Evolutionary conservation across 35 echinoderm and acorn worm genomes (phyloP), one percentile per base, ranked within the genome.

Genomic region (Antedon bifida): DNA sequence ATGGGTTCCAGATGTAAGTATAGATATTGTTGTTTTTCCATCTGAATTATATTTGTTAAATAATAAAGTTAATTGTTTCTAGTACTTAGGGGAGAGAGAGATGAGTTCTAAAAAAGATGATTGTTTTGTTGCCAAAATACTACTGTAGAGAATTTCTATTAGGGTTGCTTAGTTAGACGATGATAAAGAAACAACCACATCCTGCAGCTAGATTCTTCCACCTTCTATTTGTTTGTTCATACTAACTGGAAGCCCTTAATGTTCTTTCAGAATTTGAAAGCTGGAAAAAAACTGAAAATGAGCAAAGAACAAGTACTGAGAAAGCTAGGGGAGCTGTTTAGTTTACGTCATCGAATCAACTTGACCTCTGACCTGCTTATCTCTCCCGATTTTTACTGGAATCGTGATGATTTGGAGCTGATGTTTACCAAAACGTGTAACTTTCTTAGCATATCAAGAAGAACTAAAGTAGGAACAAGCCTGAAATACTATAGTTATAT

Each of bases 381-480:
- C 80, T 84, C 91, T 11, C 91, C 95, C 3, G 95, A 99, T 86
- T 99, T 99, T 82, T 99, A 99, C 80, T 99, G 95, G 95, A 91
- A 99, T 75, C 55, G 95, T 39, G 91, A 99, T 0, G 46, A 88
- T 51, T 76, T 99, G 46, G 95, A 99, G 34, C 45, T 73, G 33
- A 33, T 99, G 33, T 99, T 90, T 79, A 88, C 78, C 31, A 92
- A 90, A 76, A 99, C 85, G 38, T 99, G 95, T 79, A 82, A 88
- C 14, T 93, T 92, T 44, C 79, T 92, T n/a, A 99, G 90, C 80
- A 90, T 99, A 16, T 30, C 80, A 10, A 83, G 88, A 76, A 90
- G 95, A 84, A 99, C 95, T n/a, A 92, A 85, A 39, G 95, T 92
- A 79, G 83, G 4, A 42, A 42, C 38, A 42, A 7, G 38, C 38